Evolutionary conservation across 2,797 vertebrate species (phyloP).

Genomic region (Aplochiton taeniatus): DNA sequence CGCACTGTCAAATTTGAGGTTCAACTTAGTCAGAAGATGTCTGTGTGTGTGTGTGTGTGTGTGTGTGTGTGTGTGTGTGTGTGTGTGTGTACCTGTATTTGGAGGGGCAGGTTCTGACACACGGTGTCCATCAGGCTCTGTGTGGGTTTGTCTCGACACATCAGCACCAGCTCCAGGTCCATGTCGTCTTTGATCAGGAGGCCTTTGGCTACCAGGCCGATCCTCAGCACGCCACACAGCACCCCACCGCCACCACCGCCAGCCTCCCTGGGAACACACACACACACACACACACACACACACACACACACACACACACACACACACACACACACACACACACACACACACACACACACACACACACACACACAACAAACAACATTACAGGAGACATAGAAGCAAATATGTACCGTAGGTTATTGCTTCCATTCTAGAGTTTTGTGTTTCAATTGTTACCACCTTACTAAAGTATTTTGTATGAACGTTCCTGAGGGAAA

Average conservation of each 20-base stretch:
- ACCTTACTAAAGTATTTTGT: no score
- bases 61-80: background rate
- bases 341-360: no score
- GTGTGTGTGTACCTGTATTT: constrained; percentile 85
- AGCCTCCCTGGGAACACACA: constrained; percentile 77
- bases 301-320: background rate
- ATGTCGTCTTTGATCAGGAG: constrained; percentile 98
- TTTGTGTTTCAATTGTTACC: no score
- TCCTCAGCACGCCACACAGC: constrained; percentile 95
- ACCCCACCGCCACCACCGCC: constrained; percentile 81
- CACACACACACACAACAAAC: no score
- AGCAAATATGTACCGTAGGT: no score
- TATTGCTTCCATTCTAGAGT: no score
- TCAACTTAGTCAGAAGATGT: no score
- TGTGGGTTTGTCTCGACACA: constrained; percentile 97
- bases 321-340: no score
- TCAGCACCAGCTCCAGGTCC: constrained; percentile 97
- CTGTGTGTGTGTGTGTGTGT: constrained; percentile 1
- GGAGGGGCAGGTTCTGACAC: constrained; percentile 90
- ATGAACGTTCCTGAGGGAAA: no score
- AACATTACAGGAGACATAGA: no score
- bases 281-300: constrained; percentile 12
- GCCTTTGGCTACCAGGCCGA: constrained; percentile 97
- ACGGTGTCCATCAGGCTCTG: constrained; percentile 89
- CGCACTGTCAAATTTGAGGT: no score